Base-by-base conservation (phyloP, 2,888 invertebrate genomes). In the Colletes collaris region DNA sequence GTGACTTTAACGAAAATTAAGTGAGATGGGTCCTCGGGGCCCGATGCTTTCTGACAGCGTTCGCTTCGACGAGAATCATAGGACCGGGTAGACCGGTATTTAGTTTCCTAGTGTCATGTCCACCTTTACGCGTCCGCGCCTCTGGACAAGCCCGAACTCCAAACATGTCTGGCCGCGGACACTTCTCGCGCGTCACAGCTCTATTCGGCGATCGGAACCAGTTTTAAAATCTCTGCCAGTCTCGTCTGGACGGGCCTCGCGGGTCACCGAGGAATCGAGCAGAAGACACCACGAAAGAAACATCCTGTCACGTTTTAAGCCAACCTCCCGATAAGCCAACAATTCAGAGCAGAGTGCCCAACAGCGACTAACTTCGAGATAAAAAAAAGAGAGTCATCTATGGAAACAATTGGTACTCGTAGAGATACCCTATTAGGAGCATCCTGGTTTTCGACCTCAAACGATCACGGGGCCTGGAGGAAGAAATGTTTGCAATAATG, bases 91-190 rank as follows among this genome's bases (percentile, higher is more conserved):
- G 82, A 52, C 58, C 79, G 88, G 89, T 92, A 92, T 92, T 92
- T 92, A 90, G 90, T 92, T 92, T 92, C 92, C 84, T 87, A 85
- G 90, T 92, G 92, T 92, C 92, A 90, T 92, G 91, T 92, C 91
- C 87, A 85, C 90, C 90, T 92, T 92, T 91, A 92, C 92, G 91
- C 92, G 85, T 92, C 92, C 90, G 90, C 92, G 92, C 92, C 92
- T 92, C 84, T 72, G 84, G 89, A 92, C 92, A 90, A 90, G 90
- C 87, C 87, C 87, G 79, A 88, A 86, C 89, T 90, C 89, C 89
- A 92, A 92, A 90, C 90, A 90, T 88, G 87, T 90, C 89, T 74
- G 79, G 72, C 86, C 82, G 81, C 59, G 86, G 81, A 89, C 87
- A 81, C 79, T 83, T 79, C 84, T 85, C 82, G 77, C 84, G 83